Base-by-base conservation (phyloP, 2,888 invertebrate genomes). In the Barypeithes pellucidus region DNA sequence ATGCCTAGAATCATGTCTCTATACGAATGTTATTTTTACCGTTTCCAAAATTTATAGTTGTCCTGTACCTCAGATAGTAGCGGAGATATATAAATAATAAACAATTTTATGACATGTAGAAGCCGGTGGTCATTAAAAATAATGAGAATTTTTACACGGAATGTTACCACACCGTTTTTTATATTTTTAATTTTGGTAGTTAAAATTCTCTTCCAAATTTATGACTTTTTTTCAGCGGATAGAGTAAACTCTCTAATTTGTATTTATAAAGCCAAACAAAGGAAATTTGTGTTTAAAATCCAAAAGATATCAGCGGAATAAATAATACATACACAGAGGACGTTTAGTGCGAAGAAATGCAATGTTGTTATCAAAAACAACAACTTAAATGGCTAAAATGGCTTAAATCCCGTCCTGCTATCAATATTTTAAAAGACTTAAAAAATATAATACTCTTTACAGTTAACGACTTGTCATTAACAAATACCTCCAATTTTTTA, bases 101-200 rank as follows among this genome's bases (percentile, higher is more conserved):
- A 63, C 12, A 29, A 20, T 45, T 63, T 63, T 47, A 63, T 47
- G 11, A 45, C 45, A 9, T 61, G 43, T 61, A 61, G n/a, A 24
- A 16, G 63, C 52, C 29, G 16, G 39, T 29, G 47, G 14, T 29
- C 63, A 63, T 63, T 63, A 63, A 63, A 63, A 63, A 63, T 63
- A 63, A 63, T 47, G 47, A 63, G 63, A 47, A 63, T 45, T 63
- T 63, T 63, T 63, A 63, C 63, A 45, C 63, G 33, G 52, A 52
- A 47, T n/a, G 18, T 20, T 50, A 24, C 9, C 22, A 50, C 16
- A 50, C 12, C 24, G 50, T 22, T 24, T 50, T 22, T 45, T n/a
- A n/a, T n/a, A n/a, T n/a, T 18, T 22, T 50, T 22, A 50, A 50
- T 50, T 50, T 50, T 24, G n/a, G 9, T 24, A n/a, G 22, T 50